Percentiles rank a stretch among this genome's conserved stretches.
Conservation (phyloP, 2,113 vertebrate genomes). For the Chaetops frenatus region DNA sequence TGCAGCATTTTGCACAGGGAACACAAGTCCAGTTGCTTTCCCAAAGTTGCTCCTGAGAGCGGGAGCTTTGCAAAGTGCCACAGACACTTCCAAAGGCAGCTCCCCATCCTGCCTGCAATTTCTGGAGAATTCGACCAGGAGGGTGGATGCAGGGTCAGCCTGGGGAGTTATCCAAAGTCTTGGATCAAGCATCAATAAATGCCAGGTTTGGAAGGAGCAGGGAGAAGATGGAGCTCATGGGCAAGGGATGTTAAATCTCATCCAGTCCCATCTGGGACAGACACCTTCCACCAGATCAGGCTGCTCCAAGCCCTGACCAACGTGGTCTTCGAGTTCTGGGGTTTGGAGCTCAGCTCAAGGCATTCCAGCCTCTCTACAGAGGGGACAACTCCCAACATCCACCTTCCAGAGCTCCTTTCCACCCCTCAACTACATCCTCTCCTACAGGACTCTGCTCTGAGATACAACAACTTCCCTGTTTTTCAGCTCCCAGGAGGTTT, state of each 20-base stretch:
- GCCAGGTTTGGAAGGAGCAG: not conserved
- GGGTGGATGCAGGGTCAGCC: not conserved
- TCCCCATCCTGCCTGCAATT: not conserved
- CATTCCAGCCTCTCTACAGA: fast-evolving
- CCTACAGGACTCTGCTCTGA: not conserved
- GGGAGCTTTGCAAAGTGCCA: not conserved
- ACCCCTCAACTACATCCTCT: not conserved
- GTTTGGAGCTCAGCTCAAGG: not conserved
- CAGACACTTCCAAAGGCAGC: not conserved
- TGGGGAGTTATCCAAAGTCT: not conserved
- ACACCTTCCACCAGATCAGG: not conserved
- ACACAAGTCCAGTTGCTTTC: not conserved
- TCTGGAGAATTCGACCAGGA: fast-evolving
- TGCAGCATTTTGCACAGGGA: not conserved
- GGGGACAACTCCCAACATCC: fast-evolving
- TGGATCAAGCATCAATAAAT: fast-evolving
- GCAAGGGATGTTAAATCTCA: not conserved
- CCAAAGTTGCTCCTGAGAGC: not conserved
- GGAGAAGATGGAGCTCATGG: not conserved
- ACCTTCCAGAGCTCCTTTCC: not conserved
- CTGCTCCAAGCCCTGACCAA: not conserved
- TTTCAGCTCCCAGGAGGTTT: not conserved
- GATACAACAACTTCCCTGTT: not conserved
- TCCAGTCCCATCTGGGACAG: not conserved
- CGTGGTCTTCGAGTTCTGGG: not conserved